phyloP scores from a whole-genome alignment of 2,888 invertebrate genomes.

The Andrena haemorrhoa region DNA sequence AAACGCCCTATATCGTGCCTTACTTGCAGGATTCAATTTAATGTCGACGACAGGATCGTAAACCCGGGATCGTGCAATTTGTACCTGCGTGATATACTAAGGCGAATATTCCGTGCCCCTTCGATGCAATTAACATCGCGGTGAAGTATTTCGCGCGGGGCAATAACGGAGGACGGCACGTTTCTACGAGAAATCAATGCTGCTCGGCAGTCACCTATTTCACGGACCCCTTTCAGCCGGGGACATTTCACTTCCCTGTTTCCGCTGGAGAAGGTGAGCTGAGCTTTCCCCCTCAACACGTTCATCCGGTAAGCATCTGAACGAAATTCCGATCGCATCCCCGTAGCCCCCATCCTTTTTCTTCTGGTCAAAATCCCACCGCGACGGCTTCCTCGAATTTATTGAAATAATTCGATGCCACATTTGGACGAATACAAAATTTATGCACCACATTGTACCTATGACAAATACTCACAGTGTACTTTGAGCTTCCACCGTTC shows the following conservation, averaged over 20 bases:
- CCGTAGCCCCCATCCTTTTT: constrained; percentile 36
- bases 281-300: neutral
- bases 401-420: constrained; percentile 70
- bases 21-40: neutral
- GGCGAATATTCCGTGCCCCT: neutral
- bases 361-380: constrained; percentile 33
- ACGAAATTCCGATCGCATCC: constrained; percentile 65
- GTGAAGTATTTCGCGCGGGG: neutral
- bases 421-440: neutral
- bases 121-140: constrained; percentile 12
- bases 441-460: neutral
- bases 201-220: constrained; percentile 8
- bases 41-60: neutral
- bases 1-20: neutral
- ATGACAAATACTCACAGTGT: constrained; percentile 97
- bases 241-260: constrained; percentile 16
- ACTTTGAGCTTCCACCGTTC: constrained; percentile 95
- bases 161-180: constrained; percentile 7
- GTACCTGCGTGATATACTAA: neutral
- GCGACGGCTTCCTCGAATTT: constrained; percentile 61
- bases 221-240: constrained; percentile 13
- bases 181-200: constrained; percentile 32
- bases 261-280: neutral
- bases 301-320: neutral
- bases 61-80: neutral